Percentiles rank a stretch among this genome's conserved stretches.
These are phyloP conservation scores for Aphidoletes aphidimyza DNA, from an alignment of 2,888 invertebrate genomes.

Conservation along the genomic window DNA sequence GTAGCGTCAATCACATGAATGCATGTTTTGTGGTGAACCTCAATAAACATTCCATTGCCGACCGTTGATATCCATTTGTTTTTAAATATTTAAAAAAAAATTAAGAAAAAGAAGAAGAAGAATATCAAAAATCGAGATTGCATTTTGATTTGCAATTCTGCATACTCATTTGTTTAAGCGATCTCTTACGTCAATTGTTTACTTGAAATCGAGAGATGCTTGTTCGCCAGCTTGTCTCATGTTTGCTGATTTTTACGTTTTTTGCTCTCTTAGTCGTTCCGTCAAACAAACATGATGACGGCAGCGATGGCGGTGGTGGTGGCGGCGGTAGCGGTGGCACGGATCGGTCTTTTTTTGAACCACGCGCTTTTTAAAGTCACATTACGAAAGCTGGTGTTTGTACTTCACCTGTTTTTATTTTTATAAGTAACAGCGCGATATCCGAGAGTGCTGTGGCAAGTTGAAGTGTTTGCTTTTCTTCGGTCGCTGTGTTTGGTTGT, in stretches of 20 bases:
- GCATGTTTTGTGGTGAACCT: not conserved
- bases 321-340: no score
- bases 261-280: not conserved
- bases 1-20: not conserved
- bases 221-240: conserved; percentile 48
- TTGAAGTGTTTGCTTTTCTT: conserved; percentile 36
- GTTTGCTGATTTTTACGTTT: not conserved
- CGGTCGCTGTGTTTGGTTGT: not conserved
- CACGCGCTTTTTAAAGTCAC: no score
- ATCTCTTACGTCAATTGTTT: not conserved
- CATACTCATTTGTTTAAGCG: not conserved
- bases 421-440: not conserved
- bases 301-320: no score
- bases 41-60: not conserved
- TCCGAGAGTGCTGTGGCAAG: no score
- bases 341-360: no score
- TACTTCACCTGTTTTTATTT: conserved; percentile 32
- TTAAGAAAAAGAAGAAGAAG: no score
- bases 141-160: not conserved
- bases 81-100: no score
- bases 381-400: not conserved
- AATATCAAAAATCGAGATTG: no score
- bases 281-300: not conserved
- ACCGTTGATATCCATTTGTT: not conserved
- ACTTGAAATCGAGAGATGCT: not conserved